Conservation (phyloP, 2,888 invertebrate species). For the Bhutanitis thaidina region DNA sequence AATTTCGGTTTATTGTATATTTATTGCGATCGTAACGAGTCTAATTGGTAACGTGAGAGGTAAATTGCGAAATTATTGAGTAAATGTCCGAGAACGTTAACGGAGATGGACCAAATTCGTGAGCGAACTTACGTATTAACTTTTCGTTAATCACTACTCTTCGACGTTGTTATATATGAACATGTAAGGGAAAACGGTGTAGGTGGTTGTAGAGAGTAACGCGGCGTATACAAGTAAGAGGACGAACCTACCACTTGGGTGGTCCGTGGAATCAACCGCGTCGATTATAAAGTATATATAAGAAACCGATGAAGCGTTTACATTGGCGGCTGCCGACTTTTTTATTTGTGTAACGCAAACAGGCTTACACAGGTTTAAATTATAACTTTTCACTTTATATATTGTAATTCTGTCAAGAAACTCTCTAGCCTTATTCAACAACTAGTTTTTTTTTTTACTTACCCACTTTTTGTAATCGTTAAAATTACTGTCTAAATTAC, state of each 20-base stretch:
- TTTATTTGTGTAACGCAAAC: conserved; percentile 5
- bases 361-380: not conserved
- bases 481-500: no score
- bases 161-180: conserved; percentile 11
- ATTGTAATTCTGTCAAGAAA: no score
- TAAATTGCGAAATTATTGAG: conserved; percentile 70
- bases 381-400: no score
- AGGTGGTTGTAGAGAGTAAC: conserved; percentile 14
- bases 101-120: conserved; percentile 9
- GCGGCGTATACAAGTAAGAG: conserved; percentile 42
- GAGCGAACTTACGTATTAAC: conserved; percentile 4
- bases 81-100: conserved; percentile 37
- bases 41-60: conserved; percentile 67
- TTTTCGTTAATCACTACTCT: conserved; percentile 28
- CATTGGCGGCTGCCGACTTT: conserved; percentile 39
- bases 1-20: conserved; percentile 60
- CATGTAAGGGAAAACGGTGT: not conserved
- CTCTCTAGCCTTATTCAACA: no score
- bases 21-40: conserved; percentile 47
- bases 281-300: conserved; percentile 63
- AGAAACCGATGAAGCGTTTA: conserved; percentile 30
- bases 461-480: no score
- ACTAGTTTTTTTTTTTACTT: no score
- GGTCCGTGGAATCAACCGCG: conserved; percentile 64
- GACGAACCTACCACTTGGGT: conserved; percentile 62